Conservation (phyloP, 1,140 invertebrate genomes). For the Papilio machaon region DNA sequence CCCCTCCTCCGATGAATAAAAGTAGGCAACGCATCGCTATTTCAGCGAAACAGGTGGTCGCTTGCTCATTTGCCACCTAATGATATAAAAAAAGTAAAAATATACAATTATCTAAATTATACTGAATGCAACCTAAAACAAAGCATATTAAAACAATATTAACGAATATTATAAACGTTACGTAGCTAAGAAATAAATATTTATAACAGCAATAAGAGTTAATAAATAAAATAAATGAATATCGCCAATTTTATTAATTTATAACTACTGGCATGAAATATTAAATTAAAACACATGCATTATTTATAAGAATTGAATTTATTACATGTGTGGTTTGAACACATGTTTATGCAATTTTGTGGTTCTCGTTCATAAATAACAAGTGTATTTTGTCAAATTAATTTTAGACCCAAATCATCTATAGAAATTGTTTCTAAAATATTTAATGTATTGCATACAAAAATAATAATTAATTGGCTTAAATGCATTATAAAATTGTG, state of each 20-base stretch:
- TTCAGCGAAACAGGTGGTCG: no score
- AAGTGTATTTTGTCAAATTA: not conserved
- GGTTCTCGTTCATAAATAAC: not conserved
- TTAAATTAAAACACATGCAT: conserved; percentile 1
- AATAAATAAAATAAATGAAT: not conserved
- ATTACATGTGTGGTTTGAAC: conserved; percentile 5
- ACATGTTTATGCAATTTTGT: conserved; percentile 14
- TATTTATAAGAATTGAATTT: conserved; percentile 13
- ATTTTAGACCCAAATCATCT: not conserved
- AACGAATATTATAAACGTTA: no score
- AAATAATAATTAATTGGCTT: no score
- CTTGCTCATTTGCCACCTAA: no score
- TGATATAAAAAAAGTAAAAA: no score
- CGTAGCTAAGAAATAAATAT: not conserved
- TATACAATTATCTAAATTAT: no score
- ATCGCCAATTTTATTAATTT: not conserved
- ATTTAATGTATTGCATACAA: no score
- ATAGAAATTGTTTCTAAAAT: not conserved
- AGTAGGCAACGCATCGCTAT: no score
- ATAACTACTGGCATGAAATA: not conserved
- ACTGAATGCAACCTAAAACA: no score
- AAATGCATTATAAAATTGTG: not conserved
- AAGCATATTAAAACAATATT: no score
- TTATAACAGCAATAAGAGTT: no score
- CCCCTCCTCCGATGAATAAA: no score